Evolutionary conservation across 2,888 invertebrate genomes (phyloP).

Genomic region (Branchipolynoe longqiensis): DNA sequence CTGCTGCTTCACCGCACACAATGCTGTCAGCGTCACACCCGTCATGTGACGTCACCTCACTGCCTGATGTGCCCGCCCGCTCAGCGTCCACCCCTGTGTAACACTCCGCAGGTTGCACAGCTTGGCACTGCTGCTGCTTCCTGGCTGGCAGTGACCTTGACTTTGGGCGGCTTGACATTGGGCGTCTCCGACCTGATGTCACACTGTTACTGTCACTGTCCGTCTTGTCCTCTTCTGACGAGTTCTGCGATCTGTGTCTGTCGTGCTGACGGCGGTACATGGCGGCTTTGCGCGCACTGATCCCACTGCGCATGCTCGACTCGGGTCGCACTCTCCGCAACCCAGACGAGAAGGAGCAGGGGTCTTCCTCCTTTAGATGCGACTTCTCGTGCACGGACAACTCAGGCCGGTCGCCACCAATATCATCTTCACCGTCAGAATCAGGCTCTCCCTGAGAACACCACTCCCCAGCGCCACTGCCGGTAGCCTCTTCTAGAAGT

Average conservation of each 20-base stretch:
- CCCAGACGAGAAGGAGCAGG: conserved; percentile 23
- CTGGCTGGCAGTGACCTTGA: not conserved
- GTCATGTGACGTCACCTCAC: not conserved
- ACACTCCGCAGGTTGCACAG: no score
- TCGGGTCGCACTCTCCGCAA: conserved; percentile 12
- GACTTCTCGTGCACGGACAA: conserved; percentile 2
- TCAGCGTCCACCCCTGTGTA: no score
- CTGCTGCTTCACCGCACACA: no score
- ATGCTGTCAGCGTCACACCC: not conserved
- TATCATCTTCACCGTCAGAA: not conserved
- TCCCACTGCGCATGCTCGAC: not conserved
- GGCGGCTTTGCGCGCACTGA: conserved; percentile 21
- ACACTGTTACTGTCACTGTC: not conserved
- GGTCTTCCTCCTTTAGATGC: conserved; percentile 8
- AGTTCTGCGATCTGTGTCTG: not conserved
- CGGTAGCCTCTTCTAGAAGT: not conserved
- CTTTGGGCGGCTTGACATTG: not conserved
- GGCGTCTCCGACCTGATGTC: not conserved
- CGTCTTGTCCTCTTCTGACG: conserved; percentile 22
- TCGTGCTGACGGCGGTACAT: conserved; percentile 34
- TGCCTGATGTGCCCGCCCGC: not conserved
- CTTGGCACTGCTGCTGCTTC: no score
- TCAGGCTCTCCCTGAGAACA: no score
- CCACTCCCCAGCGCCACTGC: not conserved
- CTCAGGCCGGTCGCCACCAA: not conserved